phyloP scores from a whole-genome alignment of 2,113 vertebrate genomes.

The Odocoileus hemionus region DNA sequence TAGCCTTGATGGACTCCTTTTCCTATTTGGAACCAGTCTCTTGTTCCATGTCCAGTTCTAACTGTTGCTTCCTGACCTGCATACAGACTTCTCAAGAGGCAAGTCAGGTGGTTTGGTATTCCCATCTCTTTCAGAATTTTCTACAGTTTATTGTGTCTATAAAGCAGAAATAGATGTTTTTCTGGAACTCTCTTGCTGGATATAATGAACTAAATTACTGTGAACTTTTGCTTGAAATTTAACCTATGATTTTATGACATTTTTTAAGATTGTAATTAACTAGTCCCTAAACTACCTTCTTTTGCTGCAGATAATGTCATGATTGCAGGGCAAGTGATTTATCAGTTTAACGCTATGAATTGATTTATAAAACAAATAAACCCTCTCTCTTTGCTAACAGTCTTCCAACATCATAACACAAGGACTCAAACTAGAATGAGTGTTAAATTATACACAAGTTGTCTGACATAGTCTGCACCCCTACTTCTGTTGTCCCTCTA shows the following conservation, averaged over 20 bases:
- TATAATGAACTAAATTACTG: neutral
- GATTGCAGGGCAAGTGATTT: neutral
- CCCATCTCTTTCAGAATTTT: no score
- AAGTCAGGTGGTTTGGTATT: no score
- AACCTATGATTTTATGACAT: neutral
- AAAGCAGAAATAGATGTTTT: no score
- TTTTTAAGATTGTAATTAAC: neutral
- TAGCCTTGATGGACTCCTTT: no score
- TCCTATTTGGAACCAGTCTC: no score
- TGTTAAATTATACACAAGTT: neutral
- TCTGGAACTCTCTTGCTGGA: no score
- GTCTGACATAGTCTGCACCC: neutral
- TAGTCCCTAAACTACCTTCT: neutral
- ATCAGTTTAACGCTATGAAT: neutral
- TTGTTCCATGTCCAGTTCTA: no score
- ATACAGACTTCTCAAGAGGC: no score
- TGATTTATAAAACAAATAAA: neutral
- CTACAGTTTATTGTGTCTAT: no score
- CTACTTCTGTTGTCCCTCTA: neutral
- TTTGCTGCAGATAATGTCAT: neutral
- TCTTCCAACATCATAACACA: neutral
- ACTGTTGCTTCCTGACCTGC: no score
- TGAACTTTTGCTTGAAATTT: neutral
- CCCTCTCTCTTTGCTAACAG: neutral
- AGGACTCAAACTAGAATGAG: neutral